phyloP scores from a whole-genome alignment of 2,888 invertebrate genomes.

The Monopis laevigella region DNA sequence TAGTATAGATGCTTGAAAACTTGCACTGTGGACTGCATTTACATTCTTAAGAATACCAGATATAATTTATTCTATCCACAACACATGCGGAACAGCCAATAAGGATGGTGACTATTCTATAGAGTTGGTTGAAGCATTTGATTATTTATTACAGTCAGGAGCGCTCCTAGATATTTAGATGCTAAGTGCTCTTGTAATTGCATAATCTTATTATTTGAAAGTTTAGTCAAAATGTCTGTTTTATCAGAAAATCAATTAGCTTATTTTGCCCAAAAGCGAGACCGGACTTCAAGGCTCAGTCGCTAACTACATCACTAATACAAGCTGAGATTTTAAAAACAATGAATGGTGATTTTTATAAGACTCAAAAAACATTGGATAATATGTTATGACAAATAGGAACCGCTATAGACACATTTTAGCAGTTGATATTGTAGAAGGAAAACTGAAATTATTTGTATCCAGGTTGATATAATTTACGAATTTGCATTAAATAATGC shows the following conservation, averaged over 20 bases:
- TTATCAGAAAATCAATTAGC: conserved; percentile 81
- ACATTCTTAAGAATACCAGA: conserved; percentile 91
- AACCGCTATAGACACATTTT: conserved; percentile 90
- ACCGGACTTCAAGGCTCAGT: conserved; percentile 78
- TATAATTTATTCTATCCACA: conserved; percentile 76
- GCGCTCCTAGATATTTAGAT: conserved; percentile 91
- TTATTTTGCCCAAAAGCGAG: conserved; percentile 71
- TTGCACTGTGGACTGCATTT: conserved; percentile 94
- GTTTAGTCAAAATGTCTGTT: conserved; percentile 81
- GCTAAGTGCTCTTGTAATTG: conserved; percentile 90
- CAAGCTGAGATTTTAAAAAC: conserved; percentile 90
- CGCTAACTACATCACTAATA: conserved; percentile 81
- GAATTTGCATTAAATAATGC: conserved; percentile 86
- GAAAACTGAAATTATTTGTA: conserved; percentile 87
- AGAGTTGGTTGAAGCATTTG: conserved; percentile 85
- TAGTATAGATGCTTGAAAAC: conserved; percentile 79
- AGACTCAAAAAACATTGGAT: conserved; percentile 86
- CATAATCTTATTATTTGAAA: conserved; percentile 83
- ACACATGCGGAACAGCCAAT: conserved; percentile 59
- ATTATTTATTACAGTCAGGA: conserved; percentile 83
- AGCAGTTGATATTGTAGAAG: conserved; percentile 92
- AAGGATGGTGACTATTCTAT: conserved; percentile 74
- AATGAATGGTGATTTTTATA: conserved; percentile 87
- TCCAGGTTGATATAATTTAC: conserved; percentile 89
- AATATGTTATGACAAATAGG: conserved; percentile 91